Conservation (phyloP, 1,140 invertebrate genomes). For the Drepana arcuata region DNA sequence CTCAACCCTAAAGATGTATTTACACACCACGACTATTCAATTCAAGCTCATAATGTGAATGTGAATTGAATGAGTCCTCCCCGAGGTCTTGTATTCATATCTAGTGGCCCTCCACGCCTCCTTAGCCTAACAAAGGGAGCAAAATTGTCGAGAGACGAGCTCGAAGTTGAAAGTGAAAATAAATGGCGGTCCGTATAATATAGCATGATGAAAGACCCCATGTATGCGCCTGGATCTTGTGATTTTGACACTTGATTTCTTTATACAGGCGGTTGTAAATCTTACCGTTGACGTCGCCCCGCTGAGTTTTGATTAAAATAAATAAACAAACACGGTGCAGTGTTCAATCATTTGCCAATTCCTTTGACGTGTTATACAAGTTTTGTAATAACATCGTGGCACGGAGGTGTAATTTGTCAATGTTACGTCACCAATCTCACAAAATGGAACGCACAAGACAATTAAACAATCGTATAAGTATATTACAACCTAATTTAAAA, state of each 20-base stretch:
- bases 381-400: too few relatives aligned
- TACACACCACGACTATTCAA: conserved; percentile 6
- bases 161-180: conserved; percentile 34
- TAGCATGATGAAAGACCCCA: conserved; percentile 21
- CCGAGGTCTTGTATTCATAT: conserved; percentile 24
- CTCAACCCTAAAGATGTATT: too few relatives aligned
- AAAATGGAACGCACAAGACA: too few relatives aligned
- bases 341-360: conserved; percentile 4
- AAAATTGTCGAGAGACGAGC: conserved; percentile 41
- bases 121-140: conserved; percentile 30
- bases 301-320: conserved; percentile 31
- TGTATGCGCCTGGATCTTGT: conserved; percentile 26
- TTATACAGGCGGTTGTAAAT: conserved; percentile 25
- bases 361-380: conserved; percentile 11
- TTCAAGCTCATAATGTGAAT: conserved; percentile 7
- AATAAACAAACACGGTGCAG: conserved; percentile 2
- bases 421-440: too few relatives aligned
- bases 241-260: conserved; percentile 54
- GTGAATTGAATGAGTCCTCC: conserved; percentile 22
- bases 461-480: too few relatives aligned
- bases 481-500: too few relatives aligned
- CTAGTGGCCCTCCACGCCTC: conserved; percentile 22
- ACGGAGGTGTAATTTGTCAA: too few relatives aligned
- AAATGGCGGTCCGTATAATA: conserved; percentile 34
- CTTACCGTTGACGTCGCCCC: conserved; percentile 19